phyloP scores from a whole-genome alignment of 2,797 vertebrate species.

The Prunella strophiata region DNA sequence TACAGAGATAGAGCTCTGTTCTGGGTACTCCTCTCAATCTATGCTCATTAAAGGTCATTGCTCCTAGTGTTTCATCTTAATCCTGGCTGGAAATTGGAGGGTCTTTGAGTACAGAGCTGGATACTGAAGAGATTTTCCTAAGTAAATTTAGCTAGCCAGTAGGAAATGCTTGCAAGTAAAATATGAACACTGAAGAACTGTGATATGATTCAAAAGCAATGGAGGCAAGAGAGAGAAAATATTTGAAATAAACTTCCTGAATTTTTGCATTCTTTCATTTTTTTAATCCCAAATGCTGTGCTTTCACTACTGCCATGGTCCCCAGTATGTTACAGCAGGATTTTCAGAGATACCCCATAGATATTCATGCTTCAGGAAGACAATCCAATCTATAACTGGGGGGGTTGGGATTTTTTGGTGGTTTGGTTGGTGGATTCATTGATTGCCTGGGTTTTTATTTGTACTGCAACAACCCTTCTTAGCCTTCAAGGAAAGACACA shows the following conservation, averaged over 20 bases:
- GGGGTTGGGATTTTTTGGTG: rapidly evolving
- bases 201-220: not conserved
- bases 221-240: not conserved
- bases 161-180: not conserved
- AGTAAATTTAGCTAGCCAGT: not conserved
- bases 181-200: not conserved
- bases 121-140: not conserved
- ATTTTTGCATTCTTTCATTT: not conserved
- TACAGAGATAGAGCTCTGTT: constrained; percentile 8
- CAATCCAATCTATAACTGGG: not conserved
- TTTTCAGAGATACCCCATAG: not conserved
- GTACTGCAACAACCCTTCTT: not conserved
- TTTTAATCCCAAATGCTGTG: not conserved
- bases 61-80: not conserved
- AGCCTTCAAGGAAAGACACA: not conserved
- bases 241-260: not conserved
- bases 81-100: not conserved
- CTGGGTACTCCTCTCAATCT: not conserved
- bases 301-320: not conserved
- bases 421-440: not conserved
- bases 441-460: not conserved
- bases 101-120: not conserved
- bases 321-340: not conserved
- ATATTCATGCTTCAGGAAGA: not conserved
- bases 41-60: constrained; percentile 26